Evolutionary conservation across 2,888 invertebrate species (phyloP), one percentile per base, ranked within the genome.

Genomic region (Chloroclysta siterata): DNA sequence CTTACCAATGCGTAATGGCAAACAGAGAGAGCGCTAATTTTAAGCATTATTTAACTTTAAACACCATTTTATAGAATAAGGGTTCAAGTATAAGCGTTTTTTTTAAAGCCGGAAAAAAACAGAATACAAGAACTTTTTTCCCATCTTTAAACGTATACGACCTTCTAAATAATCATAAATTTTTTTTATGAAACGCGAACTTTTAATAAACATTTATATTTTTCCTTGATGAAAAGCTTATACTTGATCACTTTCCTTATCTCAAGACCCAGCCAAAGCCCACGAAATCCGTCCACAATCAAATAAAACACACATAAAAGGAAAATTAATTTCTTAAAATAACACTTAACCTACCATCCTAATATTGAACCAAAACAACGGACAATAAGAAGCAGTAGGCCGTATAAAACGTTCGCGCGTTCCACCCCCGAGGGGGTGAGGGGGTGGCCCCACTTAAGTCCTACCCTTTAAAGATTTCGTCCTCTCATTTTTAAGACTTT

Each of bases 401-500:
- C 84, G 88, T 83, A 84, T 82, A 89, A 88, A 88, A 87, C 88
- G 87, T 88, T 88, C 84, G 85, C 88, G 84, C 87, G 79, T 71
- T 59, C 72, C 81, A 79, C 81, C 85, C 84, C 84, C 73, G 65
- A 70, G 68, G 69, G 75, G 81, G 81, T 33, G 73, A 78, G 75
- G 83, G 86, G 82, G 76, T 77, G 74, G 85, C 82, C 83, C 89
- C 87, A 82, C 87, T 89, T 88, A 89, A 92, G 89, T 87, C 90
- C 88, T 92, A 92, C 92, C 93, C 93, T 91, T 92, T 87, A 92
- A 92, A 92, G 92, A 92, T 92, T 91, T 83, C 88, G 90, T 89
- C 89, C 89, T 90, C 88, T 90, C 89, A 91, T 93, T 92, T 93
- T 93, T 93, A 92, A 93, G 93, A 91, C 90, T 91, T 90, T 89